These are phyloP conservation scores for Ophraella communa DNA, from an alignment of 2,888 invertebrate genomes.

Conservation along the genomic window DNA sequence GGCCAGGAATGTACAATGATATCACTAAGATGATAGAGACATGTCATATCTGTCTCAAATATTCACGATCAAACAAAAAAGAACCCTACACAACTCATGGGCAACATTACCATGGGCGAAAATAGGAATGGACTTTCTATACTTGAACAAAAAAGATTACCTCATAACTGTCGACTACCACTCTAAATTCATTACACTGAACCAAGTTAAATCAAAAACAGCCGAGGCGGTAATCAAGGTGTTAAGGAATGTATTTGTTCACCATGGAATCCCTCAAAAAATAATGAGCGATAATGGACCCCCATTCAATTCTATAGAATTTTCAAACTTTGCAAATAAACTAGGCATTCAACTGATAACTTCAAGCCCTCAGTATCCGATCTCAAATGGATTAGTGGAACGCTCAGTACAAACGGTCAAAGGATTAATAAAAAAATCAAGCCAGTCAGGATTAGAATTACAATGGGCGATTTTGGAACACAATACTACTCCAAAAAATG, in stretches of 20 bases:
- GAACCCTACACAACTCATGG: conserved; percentile 20
- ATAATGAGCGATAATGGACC: conserved; percentile 32
- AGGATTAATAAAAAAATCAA: conserved; percentile 8
- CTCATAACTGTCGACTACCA: too few species aligned
- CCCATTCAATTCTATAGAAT: conserved; percentile 33
- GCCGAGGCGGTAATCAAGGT: too few species aligned
- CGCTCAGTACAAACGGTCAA: conserved; percentile 39
- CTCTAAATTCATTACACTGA: too few species aligned
- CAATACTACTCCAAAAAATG: neutral
- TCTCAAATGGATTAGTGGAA: conserved; percentile 35
- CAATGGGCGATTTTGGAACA: neutral
- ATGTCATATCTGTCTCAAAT: too few species aligned
- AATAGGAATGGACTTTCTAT: too few species aligned
- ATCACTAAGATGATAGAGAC: too few species aligned
- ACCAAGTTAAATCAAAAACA: too few species aligned
- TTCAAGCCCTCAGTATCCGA: conserved; percentile 23
- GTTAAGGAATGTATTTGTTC: too few species aligned
- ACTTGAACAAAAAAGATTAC: too few species aligned
- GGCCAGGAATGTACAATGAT: too few species aligned
- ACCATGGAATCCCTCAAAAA: conserved; percentile 25
- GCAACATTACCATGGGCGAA: neutral
- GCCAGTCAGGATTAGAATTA: neutral
- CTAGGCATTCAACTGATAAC: conserved; percentile 26
- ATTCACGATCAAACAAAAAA: too few species aligned
- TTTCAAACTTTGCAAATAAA: conserved; percentile 24